Base-by-base conservation (phyloP, 2,888 invertebrate genomes). In the Hipparchia sbordonii region DNA sequence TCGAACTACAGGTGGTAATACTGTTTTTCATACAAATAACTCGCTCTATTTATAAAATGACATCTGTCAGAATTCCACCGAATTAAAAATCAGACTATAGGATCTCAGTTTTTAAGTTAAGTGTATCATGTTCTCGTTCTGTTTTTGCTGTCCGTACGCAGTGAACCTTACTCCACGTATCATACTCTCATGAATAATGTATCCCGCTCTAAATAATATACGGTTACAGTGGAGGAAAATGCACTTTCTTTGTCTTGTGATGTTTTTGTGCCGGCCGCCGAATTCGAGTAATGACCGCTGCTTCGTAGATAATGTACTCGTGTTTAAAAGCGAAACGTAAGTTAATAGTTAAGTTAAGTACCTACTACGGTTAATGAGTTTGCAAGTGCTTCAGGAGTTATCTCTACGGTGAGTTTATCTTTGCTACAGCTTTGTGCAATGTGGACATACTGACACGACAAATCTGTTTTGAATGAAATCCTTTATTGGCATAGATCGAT, bases 161-260 rank as follows among this genome's bases (percentile, higher is more conserved):
- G 81, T 87, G 87, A 88, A 88, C 89, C 89, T 89, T 87, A 87
- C 88, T 87, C 85, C 85, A 82, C 89, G 90, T 91, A 91, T 91
- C 90, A 90, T 88, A 88, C 85, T 80, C 86, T 89, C 88, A 91
- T 92, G 91, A 88, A 92, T 92, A 90, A 92, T 91, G 88, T 84
- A 91, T 85, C 74, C 79, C 85, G 91, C 89, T 91, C 91, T 90
- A 90, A 91, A 91, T 91, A 91, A 90, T 90, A 89, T 87, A 90
- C 89, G 89, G 89, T 89, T 89, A 88, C 88, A 84, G 81, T 80
- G 79, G 81, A 87, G 88, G 90, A 89, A 92, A 90, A 90, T 90
- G 90, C 91, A 90, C 90, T 92, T 91, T 91, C 91, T 92, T 92
- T 91, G 91, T 89, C 83, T 88, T 80, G 82, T 80, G 79, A 76